Evolutionary conservation across 2,113 vertebrate species (phyloP), one percentile per base, ranked within the genome.

Genomic region (Pithys albifrons): DNA sequence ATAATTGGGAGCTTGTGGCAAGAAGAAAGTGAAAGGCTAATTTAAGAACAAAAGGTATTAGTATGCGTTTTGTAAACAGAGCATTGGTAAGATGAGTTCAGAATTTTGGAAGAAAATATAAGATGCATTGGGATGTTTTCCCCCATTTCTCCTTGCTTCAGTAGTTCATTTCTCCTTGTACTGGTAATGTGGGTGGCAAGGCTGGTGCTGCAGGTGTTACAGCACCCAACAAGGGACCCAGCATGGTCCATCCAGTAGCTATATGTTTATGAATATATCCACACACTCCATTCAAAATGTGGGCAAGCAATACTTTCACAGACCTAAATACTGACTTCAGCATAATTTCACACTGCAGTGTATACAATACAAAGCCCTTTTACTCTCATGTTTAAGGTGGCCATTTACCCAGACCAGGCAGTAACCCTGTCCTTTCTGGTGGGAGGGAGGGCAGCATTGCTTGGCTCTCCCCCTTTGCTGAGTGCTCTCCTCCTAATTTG

Each of bases 331-430:
- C 59, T 43, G 51, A 28, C 48, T 66, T 23, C 62, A 54, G 59
- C n/a, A 17, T 8, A 31, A 49, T 74, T 81, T 58, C 74, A 62
- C 5, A 0, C 3, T 43, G 49, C 54, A 27, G 9, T 2, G 1
- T 24, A 14, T 37, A 58, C 29, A 9, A 10, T 2, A 4, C 35
- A 28, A 85, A 76, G 1, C 12, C 23, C 13, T 14, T 73, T 51
- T 33, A 23, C 10, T 1, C 23, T 19, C 35, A 10, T 0, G 0
- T 33, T 59, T 5, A 75, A 41, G 39, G 7, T 43, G 23, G 12
- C 19, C 11, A 5, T 83, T 82, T 22, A 49, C 48, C 35, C 5
- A 2, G 55, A 15, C 19, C 58, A n/a, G 45, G 43, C 33, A 64
- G 79, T 33, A 72, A 27, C 41, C 5, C 2, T 13, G 58, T 37